A percentile compares a stretch with the other conserved stretches of the same genome.
Conservation (phyloP, 2,113 vertebrate genomes). For the Pseudorectes ferrugineus region DNA sequence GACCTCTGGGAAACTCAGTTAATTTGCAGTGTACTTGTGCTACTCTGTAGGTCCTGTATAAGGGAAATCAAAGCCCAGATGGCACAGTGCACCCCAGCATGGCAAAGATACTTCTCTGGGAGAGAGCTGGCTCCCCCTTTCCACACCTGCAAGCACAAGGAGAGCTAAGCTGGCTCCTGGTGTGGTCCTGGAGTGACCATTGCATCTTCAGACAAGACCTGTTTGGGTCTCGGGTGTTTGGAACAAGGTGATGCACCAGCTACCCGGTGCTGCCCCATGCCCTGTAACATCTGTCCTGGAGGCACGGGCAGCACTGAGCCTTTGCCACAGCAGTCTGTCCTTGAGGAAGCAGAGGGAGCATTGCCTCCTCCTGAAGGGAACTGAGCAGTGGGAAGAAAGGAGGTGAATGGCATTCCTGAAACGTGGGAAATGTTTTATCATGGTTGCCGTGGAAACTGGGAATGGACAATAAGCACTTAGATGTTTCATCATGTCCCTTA, state of each 20-base stretch:
- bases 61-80: background rate
- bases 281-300: background rate
- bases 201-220: background rate
- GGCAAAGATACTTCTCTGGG: background rate
- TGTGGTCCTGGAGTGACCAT: background rate
- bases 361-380: background rate
- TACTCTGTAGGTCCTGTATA: background rate
- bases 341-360: background rate
- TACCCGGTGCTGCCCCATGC: background rate
- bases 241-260: background rate
- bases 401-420: slow-evolving; percentile 34
- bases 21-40: background rate
- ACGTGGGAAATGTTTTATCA: background rate
- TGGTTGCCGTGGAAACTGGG: slow-evolving; percentile 31
- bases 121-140: background rate
- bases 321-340: background rate
- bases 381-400: background rate
- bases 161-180: background rate
- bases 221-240: background rate
- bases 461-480: slow-evolving; percentile 44
- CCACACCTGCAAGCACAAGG: background rate
- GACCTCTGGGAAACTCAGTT: background rate
- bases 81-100: background rate
- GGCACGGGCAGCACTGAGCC: background rate
- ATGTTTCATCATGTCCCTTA: slow-evolving; percentile 7